Conservation (phyloP, 2,888 invertebrate species). For the Oscheius sp. region DNA sequence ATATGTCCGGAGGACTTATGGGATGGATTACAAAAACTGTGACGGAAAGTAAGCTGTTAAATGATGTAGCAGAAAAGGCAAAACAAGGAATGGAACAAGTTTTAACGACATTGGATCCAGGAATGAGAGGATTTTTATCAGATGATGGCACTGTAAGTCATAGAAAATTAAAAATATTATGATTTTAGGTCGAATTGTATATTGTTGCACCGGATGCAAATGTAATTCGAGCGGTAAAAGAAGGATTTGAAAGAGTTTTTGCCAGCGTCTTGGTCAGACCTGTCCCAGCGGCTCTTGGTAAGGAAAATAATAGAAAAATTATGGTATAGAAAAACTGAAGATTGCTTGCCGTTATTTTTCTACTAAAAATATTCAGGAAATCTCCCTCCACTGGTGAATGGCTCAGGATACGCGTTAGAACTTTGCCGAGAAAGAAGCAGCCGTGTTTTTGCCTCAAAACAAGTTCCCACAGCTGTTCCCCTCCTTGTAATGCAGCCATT, state of each 20-base stretch:
- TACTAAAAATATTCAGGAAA: slow-evolving; percentile 30
- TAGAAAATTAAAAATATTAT: background rate
- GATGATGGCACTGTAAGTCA: slow-evolving; percentile 47
- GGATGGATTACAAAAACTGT: slow-evolving; percentile 55
- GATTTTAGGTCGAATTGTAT: slow-evolving; percentile 22
- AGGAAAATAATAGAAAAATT: background rate
- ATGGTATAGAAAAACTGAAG: too few species aligned
- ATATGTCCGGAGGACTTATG: slow-evolving; percentile 56
- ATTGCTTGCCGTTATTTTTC: too few species aligned
- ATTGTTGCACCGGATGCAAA: slow-evolving; percentile 6
- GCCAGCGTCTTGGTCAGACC: slow-evolving; percentile 16
- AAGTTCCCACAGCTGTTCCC: slow-evolving; percentile 33
- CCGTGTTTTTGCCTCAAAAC: slow-evolving; percentile 40
- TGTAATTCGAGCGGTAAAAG: slow-evolving; percentile 6
- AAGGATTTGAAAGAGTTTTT: slow-evolving; percentile 39
- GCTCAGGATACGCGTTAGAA: slow-evolving; percentile 37
- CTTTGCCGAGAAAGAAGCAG: slow-evolving; percentile 36
- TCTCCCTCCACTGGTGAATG: slow-evolving; percentile 39
- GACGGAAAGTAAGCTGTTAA: slow-evolving; percentile 49
- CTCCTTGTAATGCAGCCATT: slow-evolving; percentile 53
- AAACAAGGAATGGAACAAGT: slow-evolving; percentile 57
- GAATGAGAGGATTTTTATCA: slow-evolving; percentile 56
- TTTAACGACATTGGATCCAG: slow-evolving; percentile 57
- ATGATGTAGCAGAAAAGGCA: slow-evolving; percentile 53
- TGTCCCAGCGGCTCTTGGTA: slow-evolving; percentile 33